phyloP scores from a whole-genome alignment of 2,113 vertebrate genomes.

The Pituophis catenifer region DNA sequence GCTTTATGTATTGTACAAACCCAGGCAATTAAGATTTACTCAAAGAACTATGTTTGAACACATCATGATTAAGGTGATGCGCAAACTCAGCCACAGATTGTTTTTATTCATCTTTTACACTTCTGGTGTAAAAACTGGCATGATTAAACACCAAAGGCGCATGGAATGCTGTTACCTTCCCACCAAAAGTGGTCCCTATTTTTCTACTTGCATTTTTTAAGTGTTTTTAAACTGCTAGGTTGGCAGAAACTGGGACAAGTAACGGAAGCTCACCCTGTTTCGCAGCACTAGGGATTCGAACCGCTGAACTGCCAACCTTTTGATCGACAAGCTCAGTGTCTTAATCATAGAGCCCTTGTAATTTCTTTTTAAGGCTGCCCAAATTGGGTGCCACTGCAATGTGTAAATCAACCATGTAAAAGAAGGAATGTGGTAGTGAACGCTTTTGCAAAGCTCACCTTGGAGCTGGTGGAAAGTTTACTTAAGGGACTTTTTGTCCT shows the following conservation, averaged over 20 bases:
- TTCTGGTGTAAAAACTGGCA: too few species aligned
- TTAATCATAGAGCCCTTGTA: too few species aligned
- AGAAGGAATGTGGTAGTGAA: not conserved
- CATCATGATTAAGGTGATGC: not conserved
- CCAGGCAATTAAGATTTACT: not conserved
- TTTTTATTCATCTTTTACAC: not conserved
- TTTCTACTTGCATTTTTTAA: too few species aligned
- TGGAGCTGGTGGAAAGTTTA: not conserved
- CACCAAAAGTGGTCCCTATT: too few species aligned
- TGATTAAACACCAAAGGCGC: too few species aligned
- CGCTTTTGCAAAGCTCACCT: not conserved
- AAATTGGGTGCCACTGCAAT: not conserved
- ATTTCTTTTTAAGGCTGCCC: not conserved
- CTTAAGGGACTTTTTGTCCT: not conserved
- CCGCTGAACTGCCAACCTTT: too few species aligned
- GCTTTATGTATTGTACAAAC: not conserved
- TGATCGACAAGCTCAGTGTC: too few species aligned
- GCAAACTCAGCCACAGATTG: not conserved
- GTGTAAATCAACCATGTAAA: not conserved
- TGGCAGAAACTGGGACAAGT: too few species aligned
- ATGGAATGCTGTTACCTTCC: too few species aligned
- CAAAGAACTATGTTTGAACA: not conserved
- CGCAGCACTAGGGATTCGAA: too few species aligned
- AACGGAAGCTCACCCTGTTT: too few species aligned
- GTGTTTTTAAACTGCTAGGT: too few species aligned